These are phyloP conservation scores for Eriocheir sinensis DNA, from an alignment of 1,140 invertebrate species.

Conservation along the genomic window DNA sequence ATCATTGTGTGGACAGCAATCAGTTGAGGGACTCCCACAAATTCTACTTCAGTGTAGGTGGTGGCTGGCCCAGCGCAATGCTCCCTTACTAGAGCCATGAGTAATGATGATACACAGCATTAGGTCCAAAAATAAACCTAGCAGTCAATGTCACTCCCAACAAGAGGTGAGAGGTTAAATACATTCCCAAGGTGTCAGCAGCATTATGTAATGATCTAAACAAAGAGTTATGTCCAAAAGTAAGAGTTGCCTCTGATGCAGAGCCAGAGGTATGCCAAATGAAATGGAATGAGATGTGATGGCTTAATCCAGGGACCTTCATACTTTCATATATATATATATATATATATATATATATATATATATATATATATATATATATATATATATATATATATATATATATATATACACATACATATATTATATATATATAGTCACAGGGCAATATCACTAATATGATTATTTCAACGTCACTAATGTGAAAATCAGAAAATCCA, in stretches of 20 bases:
- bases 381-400: slow-evolving; percentile 48
- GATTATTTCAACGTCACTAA: background rate
- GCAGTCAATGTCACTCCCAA: slow-evolving; percentile 77
- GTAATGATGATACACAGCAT: slow-evolving; percentile 75
- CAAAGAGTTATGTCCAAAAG: slow-evolving; percentile 76
- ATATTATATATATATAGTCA: too few relatives aligned
- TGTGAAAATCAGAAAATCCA: background rate
- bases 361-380: slow-evolving; percentile 38
- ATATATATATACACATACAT: slow-evolving; percentile 9
- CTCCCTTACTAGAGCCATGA: slow-evolving; percentile 73
- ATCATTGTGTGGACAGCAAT: slow-evolving; percentile 26
- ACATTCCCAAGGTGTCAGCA: slow-evolving; percentile 77
- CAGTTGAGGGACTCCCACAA: slow-evolving; percentile 69
- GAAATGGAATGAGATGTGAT: background rate
- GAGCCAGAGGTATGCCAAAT: slow-evolving; percentile 59
- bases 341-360: slow-evolving; percentile 16
- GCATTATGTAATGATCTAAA: slow-evolving; percentile 77
- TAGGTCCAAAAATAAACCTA: slow-evolving; percentile 77
- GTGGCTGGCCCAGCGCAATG: slow-evolving; percentile 68
- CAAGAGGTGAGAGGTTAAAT: slow-evolving; percentile 76
- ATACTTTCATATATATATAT: background rate
- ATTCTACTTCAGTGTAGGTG: slow-evolving; percentile 56
- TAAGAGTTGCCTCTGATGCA: slow-evolving; percentile 67
- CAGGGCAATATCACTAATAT: background rate
- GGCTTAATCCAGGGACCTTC: background rate